Evolutionary conservation across 2,888 invertebrate genomes (phyloP).

Genomic region (Laspeyria flexula): DNA sequence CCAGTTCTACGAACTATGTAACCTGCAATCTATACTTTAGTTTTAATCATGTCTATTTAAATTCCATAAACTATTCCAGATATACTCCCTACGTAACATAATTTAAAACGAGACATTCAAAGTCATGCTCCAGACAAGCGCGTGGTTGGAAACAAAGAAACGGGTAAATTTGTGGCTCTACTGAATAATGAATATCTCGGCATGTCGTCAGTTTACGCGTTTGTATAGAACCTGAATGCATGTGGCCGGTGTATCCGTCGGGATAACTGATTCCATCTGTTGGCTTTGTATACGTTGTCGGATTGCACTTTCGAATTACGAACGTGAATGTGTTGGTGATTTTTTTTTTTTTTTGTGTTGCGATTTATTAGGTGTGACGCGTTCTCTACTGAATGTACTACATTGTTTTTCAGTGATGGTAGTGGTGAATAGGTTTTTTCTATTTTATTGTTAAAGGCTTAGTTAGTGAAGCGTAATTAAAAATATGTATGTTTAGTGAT

Average conservation of each 20-base stretch:
- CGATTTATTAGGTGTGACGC: background rate
- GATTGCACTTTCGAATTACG: conserved; percentile 7
- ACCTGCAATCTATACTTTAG: too few species aligned
- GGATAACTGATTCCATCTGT: conserved; percentile 13
- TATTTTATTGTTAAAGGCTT: too few species aligned
- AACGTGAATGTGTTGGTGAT: background rate
- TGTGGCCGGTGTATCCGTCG: conserved; percentile 5
- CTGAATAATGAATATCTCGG: conserved; percentile 66
- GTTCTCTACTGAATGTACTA: background rate
- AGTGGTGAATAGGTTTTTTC: too few species aligned
- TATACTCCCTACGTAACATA: background rate
- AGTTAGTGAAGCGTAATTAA: too few species aligned
- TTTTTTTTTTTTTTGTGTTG: background rate
- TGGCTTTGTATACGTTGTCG: conserved; percentile 3
- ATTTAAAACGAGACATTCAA: background rate
- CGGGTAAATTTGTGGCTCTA: conserved; percentile 55
- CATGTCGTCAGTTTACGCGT: conserved; percentile 43
- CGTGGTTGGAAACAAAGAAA: conserved; percentile 54
- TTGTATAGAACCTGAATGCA: background rate
- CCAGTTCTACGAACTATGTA: too few species aligned
- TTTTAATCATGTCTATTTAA: too few species aligned
- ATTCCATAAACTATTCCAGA: too few species aligned
- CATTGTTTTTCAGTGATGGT: background rate
- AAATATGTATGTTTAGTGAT: too few species aligned
- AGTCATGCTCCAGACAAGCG: conserved; percentile 29